These are phyloP conservation scores for Myotis myotis DNA, from an alignment of 2,797 vertebrate genomes.

Conservation along the genomic window DNA sequence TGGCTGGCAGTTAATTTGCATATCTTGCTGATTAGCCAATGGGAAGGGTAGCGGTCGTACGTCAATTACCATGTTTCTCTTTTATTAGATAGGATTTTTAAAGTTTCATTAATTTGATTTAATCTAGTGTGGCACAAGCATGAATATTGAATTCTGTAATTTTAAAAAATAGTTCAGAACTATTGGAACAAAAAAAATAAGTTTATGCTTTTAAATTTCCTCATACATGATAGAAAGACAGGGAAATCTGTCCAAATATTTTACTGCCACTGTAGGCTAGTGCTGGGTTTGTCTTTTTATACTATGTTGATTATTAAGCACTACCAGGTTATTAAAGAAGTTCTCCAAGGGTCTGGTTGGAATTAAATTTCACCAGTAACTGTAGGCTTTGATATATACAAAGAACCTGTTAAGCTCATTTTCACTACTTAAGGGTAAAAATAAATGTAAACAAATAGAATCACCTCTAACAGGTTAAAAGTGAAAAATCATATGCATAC, in stretches of 20 bases:
- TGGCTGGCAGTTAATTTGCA: too few relatives aligned
- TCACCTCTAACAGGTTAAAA: neutral
- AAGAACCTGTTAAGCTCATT: neutral
- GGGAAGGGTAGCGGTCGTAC: too few relatives aligned
- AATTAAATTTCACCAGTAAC: neutral
- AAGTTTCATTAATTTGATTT: slow-evolving; percentile 6
- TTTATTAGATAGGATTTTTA: too few relatives aligned
- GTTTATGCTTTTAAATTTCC: slow-evolving; percentile 16
- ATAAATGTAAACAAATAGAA: neutral
- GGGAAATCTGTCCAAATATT: neutral
- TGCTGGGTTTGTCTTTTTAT: neutral
- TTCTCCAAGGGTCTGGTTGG: neutral
- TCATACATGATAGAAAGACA: neutral
- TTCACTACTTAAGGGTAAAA: slow-evolving; percentile 19
- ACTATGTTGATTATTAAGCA: neutral
- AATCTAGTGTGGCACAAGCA: neutral
- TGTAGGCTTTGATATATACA: neutral
- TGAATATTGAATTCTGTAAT: neutral
- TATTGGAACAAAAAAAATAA: slow-evolving; percentile 24
- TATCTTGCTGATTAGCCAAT: too few relatives aligned
- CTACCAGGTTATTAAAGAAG: neutral
- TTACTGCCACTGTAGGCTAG: neutral
- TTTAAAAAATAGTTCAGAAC: neutral
- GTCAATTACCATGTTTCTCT: too few relatives aligned
- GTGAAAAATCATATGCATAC: neutral